Evolutionary conservation across 2,113 vertebrate species (phyloP).

Genomic region (Protobothrops mucrosquamatus): DNA sequence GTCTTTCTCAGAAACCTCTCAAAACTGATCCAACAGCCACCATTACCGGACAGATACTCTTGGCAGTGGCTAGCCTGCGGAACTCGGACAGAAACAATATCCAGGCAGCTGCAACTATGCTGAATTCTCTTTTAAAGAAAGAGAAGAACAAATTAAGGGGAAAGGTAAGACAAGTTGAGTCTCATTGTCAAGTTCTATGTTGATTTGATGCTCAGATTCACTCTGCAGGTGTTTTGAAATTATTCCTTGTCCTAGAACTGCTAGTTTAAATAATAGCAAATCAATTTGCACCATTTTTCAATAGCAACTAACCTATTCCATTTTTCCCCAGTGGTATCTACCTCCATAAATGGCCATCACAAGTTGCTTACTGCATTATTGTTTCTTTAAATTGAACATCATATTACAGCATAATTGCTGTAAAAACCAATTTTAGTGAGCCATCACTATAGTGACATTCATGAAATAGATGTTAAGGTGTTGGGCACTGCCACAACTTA

Average conservation of each 20-base stretch:
- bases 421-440: background rate
- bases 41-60: background rate
- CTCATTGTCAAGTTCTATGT: background rate
- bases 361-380: background rate
- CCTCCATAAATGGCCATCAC: background rate
- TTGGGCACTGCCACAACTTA: background rate
- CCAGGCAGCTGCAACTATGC: constrained; percentile 14
- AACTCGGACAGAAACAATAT: background rate
- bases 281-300: background rate
- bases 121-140: background rate
- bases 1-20: background rate
- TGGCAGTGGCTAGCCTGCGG: constrained; percentile 2
- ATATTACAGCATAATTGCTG: background rate
- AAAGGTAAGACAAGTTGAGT: background rate
- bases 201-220: background rate
- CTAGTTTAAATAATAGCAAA: background rate
- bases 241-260: background rate
- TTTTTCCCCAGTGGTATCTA: background rate
- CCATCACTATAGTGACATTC: background rate
- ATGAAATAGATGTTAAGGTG: background rate
- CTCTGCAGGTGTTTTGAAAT: background rate
- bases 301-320: background rate
- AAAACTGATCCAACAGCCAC: background rate
- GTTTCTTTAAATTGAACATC: background rate
- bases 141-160: constrained; percentile 7